Percentiles rank a stretch among this genome's conserved stretches.
Conservation (phyloP, 2,797 vertebrate genomes). For the Sebastes aleutianus region DNA sequence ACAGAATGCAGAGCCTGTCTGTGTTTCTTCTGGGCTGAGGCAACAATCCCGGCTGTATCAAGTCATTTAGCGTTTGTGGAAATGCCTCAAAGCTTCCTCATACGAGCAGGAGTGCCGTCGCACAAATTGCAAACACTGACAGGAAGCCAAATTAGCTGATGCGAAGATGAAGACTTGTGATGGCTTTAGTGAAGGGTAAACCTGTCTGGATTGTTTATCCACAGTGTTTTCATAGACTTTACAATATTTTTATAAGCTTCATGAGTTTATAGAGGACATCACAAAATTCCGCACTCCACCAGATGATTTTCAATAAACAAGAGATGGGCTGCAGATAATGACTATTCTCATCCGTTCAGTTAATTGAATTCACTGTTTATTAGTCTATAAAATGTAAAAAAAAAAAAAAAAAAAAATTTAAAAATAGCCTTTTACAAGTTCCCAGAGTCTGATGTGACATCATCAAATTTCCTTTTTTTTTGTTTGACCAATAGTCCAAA, state of each 20-base stretch:
- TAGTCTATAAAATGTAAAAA: neutral
- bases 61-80: conserved; percentile 15
- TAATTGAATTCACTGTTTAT: neutral
- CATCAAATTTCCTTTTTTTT: neutral
- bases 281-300: neutral
- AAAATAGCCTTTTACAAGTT: no score
- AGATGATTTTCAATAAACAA: neutral
- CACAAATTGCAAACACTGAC: conserved; percentile 9
- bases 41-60: neutral
- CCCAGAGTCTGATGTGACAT: neutral
- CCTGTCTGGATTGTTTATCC: neutral
- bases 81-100: neutral
- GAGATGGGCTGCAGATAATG: neutral
- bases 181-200: neutral
- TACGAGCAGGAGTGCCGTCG: neutral
- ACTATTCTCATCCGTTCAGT: neutral
- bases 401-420: neutral
- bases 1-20: neutral
- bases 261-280: neutral
- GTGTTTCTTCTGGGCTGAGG: conserved; percentile 3
- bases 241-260: neutral
- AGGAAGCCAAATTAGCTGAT: neutral
- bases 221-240: neutral
- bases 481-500: neutral
- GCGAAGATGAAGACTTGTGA: neutral